Evolutionary conservation across 1,140 invertebrate genomes (phyloP), one percentile per base, ranked within the genome.

Genomic region (Batillaria attramentaria): DNA sequence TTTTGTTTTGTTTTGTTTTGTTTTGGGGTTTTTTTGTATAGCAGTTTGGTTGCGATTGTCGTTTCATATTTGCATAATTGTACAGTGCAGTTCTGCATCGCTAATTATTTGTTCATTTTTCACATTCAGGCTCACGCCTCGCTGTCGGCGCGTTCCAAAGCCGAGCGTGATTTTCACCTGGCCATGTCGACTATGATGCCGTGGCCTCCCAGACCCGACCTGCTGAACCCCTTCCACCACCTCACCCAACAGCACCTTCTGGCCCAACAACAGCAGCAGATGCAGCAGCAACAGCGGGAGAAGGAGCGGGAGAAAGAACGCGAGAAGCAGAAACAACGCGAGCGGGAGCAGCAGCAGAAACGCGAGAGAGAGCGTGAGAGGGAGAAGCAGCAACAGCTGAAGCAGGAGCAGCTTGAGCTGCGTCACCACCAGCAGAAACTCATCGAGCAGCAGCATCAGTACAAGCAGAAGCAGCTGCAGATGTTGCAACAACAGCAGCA

Each of bases 391-490:
- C 73, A 62, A 33, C 60, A 75, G 54, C 73, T 62, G 35, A 50
- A 54, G 8, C 73, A 75, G 73, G 57, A 75, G 73, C 73, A 62
- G 73, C 54, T 75, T 18, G 73, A 75, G 73, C 73, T 39, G 31
- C 43, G 50, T 24, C 62, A 65, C 24, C 68, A 70, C 3, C 41
- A 57, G 10, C 73, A 62, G 54, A 33, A 75, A n/a, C 54, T 39
- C 35, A 33, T 57, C 54, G 28, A 73, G 46, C 73, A 75, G 39
- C 54, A 75, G 35, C 72, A 73, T 20, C 72, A 73, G 72, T 60
- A 43, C 46, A 54, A 73, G 33, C 73, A 62, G 54, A 57, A 62
- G 57, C 57, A 60, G 35, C 31, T 75, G 54, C 54, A 62, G 57
- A 57, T 62, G 54, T 41, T 62, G 73, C 57, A 62, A 31, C 57